Conservation (phyloP, 2,113 vertebrate genomes). For the Festucalex cinctus region DNA sequence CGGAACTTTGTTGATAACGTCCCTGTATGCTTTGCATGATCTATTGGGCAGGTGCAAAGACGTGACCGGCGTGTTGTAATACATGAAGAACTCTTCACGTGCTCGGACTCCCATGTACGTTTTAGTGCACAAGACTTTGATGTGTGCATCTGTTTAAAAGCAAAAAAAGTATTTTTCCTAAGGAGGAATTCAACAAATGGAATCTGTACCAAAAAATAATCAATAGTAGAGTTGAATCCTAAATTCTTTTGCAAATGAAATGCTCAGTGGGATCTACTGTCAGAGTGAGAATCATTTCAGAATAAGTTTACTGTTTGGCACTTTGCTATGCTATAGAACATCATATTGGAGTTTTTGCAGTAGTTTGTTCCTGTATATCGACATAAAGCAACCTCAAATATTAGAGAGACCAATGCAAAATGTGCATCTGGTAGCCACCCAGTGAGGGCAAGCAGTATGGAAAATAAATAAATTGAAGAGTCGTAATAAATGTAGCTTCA, state of each 20-base stretch:
- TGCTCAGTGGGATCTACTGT: neutral
- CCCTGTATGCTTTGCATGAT: slow-evolving; percentile 52
- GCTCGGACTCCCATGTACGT: slow-evolving; percentile 60
- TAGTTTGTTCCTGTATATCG: no score
- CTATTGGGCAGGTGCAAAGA: slow-evolving; percentile 63
- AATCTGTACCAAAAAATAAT: neutral
- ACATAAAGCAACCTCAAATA: no score
- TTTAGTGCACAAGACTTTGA: slow-evolving; percentile 57
- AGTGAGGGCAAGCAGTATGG: no score
- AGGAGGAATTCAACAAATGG: neutral
- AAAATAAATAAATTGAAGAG: no score
- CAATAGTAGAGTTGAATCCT: neutral
- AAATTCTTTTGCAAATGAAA: neutral
- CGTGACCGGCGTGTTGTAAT: slow-evolving; percentile 57
- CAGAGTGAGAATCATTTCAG: neutral
- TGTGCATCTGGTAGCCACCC: no score
- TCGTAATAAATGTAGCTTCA: no score
- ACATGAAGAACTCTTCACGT: slow-evolving; percentile 63
- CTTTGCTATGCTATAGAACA: neutral
- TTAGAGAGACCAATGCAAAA: no score
- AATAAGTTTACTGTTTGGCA: neutral
- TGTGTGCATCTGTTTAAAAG: slow-evolving; percentile 49
- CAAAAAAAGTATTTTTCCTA: neutral
- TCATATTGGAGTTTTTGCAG: no score
- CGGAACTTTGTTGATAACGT: slow-evolving; percentile 26